Evolutionary conservation across 2,797 vertebrate species (phyloP).

Genomic region (Clamator glandarius): DNA sequence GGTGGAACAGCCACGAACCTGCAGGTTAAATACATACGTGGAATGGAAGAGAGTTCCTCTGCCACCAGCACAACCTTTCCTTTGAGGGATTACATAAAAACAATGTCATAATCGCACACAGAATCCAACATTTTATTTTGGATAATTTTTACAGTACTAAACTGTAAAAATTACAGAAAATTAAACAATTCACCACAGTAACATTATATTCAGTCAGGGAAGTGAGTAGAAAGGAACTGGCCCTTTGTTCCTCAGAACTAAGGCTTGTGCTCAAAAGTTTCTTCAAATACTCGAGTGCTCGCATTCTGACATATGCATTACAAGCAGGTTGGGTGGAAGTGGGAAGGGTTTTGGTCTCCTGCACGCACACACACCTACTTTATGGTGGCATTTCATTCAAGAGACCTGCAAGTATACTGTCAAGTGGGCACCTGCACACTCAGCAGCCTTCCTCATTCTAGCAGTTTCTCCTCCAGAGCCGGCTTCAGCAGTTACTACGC

Average conservation of each 20-base stretch:
- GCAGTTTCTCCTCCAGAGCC: background rate
- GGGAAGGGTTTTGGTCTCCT: background rate
- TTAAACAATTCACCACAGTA: background rate
- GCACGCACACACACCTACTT: background rate
- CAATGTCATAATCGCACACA: too few relatives aligned
- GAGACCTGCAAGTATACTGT: too few relatives aligned
- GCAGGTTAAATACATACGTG: too few relatives aligned
- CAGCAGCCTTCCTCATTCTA: background rate
- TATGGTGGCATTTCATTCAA: too few relatives aligned
- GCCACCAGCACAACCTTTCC: too few relatives aligned
- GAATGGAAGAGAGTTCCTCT: too few relatives aligned
- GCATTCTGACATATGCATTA: background rate
- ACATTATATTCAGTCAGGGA: slow-evolving; percentile 3
- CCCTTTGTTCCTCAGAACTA: background rate
- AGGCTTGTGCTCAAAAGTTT: background rate
- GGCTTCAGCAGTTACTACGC: background rate
- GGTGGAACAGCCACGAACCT: too few relatives aligned
- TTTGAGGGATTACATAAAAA: too few relatives aligned
- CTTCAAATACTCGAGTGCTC: background rate
- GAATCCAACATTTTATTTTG: too few relatives aligned
- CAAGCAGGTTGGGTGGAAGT: background rate
- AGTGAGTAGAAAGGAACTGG: background rate
- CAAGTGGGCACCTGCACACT: background rate
- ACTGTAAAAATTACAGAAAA: too few relatives aligned
- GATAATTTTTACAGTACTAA: too few relatives aligned